Evolutionary conservation across 2,113 vertebrate genomes (phyloP).

Genomic region (Spizaetus ornatus): DNA sequence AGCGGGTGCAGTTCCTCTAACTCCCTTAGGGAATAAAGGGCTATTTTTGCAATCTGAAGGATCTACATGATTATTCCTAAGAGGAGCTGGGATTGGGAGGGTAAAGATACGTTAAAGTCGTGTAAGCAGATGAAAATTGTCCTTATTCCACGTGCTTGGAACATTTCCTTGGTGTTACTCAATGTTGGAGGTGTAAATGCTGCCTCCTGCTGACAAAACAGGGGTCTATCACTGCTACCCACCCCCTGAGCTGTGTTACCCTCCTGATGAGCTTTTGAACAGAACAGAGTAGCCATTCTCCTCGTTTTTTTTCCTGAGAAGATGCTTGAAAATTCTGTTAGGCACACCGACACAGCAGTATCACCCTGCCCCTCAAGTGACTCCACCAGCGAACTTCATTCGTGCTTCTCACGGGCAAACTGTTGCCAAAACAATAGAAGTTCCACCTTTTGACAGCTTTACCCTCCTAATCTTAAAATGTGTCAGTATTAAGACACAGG

Average conservation of each 20-base stretch:
- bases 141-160: neutral
- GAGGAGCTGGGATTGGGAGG: neutral
- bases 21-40: neutral
- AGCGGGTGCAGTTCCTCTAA: neutral
- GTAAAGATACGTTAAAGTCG: neutral
- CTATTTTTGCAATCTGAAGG: neutral
- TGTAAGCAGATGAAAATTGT: neutral
- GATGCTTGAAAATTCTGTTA: neutral
- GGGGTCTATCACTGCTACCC: neutral
- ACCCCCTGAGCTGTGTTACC: fast-evolving
- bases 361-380: no score
- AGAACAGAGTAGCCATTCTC: neutral
- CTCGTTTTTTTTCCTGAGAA: neutral
- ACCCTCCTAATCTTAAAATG: neutral
- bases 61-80: neutral
- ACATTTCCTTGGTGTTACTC: neutral
- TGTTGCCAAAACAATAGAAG: neutral
- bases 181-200: neutral
- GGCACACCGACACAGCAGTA: fast-evolving
- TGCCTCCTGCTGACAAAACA: constrained; percentile 11
- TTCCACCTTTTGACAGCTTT: neutral
- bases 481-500: neutral
- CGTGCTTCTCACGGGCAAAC: neutral
- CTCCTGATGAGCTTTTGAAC: fast-evolving
- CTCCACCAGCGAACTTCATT: neutral